Evolutionary conservation across 2,888 invertebrate species (phyloP).

Genomic region (Mythimna pallens): DNA sequence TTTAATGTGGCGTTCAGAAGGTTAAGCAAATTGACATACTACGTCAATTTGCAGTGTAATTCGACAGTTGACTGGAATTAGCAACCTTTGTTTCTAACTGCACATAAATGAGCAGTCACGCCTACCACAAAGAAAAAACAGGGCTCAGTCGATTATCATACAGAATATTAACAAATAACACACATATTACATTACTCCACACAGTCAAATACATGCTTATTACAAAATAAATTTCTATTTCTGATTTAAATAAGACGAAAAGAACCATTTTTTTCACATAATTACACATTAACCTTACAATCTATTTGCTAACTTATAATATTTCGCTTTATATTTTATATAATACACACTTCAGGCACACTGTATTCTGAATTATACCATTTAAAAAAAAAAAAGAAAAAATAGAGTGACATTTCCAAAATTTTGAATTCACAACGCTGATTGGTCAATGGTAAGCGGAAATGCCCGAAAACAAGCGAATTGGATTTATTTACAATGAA

Average conservation of each 20-base stretch:
- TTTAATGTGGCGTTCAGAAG: background rate
- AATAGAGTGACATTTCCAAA: constrained; percentile 2
- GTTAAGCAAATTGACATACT: background rate
- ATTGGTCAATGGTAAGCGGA: constrained; percentile 37
- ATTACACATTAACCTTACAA: constrained; percentile 65
- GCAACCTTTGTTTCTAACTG: background rate
- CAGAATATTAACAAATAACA: constrained; percentile 1
- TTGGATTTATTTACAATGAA: constrained; percentile 37
- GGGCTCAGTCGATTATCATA: no score
- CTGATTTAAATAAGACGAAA: constrained; percentile 57
- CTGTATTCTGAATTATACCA: constrained; percentile 72
- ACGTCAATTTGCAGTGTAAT: background rate
- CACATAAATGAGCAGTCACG: background rate
- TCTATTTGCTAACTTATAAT: constrained; percentile 63
- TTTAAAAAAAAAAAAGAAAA: background rate
- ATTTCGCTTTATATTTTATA: constrained; percentile 62
- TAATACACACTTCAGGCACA: constrained; percentile 71
- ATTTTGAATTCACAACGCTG: constrained; percentile 52
- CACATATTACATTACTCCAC: constrained; percentile 7
- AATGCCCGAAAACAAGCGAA: constrained; percentile 27
- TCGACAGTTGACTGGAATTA: no score
- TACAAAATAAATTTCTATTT: constrained; percentile 70
- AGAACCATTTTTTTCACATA: constrained; percentile 58
- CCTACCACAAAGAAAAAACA: background rate
- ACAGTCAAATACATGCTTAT: constrained; percentile 50